phyloP scores from a whole-genome alignment of 2,113 vertebrate species.

The Hippopotamus amphibius region DNA sequence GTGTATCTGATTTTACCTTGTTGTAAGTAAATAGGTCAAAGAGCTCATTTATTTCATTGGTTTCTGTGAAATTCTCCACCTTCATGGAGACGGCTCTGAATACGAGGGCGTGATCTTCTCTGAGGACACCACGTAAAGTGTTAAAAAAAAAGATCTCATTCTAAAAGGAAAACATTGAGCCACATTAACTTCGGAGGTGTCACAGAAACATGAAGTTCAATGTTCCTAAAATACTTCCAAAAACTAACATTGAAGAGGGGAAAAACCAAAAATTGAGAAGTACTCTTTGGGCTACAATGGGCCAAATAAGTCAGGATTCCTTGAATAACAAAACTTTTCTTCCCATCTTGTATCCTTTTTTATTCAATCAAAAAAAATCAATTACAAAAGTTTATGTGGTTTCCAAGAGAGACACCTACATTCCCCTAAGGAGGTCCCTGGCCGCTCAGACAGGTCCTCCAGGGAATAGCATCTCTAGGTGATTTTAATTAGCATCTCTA shows the following conservation, averaged over 20 bases:
- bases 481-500: background rate
- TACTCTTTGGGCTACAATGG: background rate
- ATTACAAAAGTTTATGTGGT: background rate
- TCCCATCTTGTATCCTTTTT: background rate
- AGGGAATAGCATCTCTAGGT: background rate
- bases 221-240: background rate
- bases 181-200: constrained; percentile 8
- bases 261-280: background rate
- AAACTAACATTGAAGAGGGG: background rate
- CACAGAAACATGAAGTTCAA: constrained; percentile 18
- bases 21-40: constrained; percentile 86
- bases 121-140: constrained; percentile 74
- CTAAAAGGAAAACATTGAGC: constrained; percentile 83
- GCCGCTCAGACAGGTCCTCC: background rate
- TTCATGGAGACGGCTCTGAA: constrained; percentile 83
- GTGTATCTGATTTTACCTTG: constrained; percentile 84
- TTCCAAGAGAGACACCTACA: background rate
- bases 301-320: background rate
- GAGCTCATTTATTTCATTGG: constrained; percentile 76
- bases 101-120: constrained; percentile 71
- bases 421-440: background rate
- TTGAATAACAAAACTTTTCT: constrained; percentile 13
- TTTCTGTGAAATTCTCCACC: constrained; percentile 82
- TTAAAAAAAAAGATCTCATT: constrained; percentile 82
- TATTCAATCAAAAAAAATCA: background rate